These are phyloP conservation scores for Micrastur ruficollis DNA, from an alignment of 2,797 vertebrate species.

Conservation along the genomic window DNA sequence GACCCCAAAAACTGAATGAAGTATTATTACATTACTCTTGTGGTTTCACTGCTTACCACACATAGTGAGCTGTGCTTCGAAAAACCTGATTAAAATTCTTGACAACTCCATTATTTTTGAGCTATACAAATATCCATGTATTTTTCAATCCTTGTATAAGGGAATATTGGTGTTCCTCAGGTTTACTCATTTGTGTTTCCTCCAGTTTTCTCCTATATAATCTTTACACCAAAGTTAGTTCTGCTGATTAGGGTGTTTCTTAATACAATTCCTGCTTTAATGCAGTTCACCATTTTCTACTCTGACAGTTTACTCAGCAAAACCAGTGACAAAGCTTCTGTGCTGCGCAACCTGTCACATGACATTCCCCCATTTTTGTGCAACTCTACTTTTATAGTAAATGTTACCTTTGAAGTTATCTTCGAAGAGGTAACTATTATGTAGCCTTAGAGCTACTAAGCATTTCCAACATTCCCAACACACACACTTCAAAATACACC, in stretches of 20 bases:
- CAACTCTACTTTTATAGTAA: not conserved
- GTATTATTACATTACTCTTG: not conserved
- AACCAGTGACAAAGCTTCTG: not conserved
- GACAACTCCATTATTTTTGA: not conserved
- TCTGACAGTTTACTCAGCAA: not conserved
- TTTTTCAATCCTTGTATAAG: not conserved
- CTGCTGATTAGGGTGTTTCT: not conserved
- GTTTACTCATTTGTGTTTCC: not conserved
- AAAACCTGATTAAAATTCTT: not conserved
- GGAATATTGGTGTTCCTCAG: not conserved
- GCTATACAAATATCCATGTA: not conserved
- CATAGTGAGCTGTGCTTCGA: not conserved
- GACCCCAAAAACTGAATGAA: constrained; percentile 22
- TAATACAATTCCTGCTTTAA: not conserved
- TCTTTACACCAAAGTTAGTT: not conserved
- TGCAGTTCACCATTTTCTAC: not conserved
- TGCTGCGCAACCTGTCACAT: not conserved
- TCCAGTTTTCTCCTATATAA: not conserved
- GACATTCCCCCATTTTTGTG: not conserved
- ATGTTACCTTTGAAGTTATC: not conserved
- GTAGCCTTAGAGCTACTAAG: not conserved
- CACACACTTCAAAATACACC: not conserved
- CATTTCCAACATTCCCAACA: not conserved
- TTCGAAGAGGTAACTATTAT: not conserved
- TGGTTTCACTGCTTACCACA: constrained; percentile 13